Percentiles rank a stretch among this genome's conserved stretches.
phyloP scores from a whole-genome alignment of 92 coral and sea anemone genomes.

The Palythoa grandis region DNA sequence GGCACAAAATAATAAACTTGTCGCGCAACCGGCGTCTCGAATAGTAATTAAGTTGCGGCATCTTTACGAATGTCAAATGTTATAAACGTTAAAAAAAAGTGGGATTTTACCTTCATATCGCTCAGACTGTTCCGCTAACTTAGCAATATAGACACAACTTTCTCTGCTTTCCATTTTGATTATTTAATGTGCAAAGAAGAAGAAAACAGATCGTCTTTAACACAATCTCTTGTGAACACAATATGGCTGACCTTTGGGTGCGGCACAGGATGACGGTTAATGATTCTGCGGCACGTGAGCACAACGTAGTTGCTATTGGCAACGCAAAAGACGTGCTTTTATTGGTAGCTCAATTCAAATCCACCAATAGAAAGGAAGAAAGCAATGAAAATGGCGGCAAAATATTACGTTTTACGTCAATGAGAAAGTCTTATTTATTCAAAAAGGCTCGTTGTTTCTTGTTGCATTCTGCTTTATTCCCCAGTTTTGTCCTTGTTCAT shows the following conservation, averaged over 20 bases:
- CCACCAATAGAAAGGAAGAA: constrained; percentile 5
- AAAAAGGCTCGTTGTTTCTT: too few species aligned
- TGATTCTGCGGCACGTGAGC: constrained; percentile 24
- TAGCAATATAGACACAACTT: constrained; percentile 71
- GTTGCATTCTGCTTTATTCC: too few species aligned
- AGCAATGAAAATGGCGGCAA: constrained; percentile 29
- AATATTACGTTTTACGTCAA: not conserved
- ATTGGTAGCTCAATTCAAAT: constrained; percentile 30
- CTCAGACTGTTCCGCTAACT: constrained; percentile 98
- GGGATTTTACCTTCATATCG: constrained; percentile 88
- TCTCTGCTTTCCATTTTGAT: constrained; percentile 83
- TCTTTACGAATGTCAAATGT: not conserved
- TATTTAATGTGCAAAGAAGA: constrained; percentile 33
- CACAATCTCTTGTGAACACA: constrained; percentile 2
- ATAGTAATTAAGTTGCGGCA: not conserved
- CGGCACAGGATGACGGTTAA: constrained; percentile 35
- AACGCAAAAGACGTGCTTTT: constrained; percentile 28
- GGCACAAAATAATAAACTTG: not conserved
- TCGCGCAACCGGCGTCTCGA: not conserved
- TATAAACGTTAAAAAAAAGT: not conserved
- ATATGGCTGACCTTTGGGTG: constrained; percentile 31
- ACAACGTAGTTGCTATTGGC: constrained; percentile 10
- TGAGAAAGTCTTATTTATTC: too few species aligned
- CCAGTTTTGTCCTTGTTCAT: too few species aligned
- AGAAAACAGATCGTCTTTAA: constrained; percentile 7